Evolutionary conservation across 1,140 invertebrate genomes (phyloP).

Genomic region (Rhyacophila brunnea): DNA sequence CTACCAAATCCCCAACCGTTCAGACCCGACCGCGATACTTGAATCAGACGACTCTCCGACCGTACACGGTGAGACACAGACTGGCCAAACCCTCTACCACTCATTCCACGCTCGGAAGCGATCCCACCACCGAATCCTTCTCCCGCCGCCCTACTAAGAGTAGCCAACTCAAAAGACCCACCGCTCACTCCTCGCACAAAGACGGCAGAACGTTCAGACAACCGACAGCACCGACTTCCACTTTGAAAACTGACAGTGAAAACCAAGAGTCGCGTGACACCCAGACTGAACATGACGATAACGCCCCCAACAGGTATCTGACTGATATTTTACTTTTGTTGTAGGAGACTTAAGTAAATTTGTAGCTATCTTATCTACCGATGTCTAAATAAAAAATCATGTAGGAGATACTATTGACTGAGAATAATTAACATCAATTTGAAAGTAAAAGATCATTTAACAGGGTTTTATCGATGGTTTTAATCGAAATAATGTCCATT

Average conservation of each 20-base stretch:
- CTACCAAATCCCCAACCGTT: constrained; percentile 14
- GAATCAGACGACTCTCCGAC: constrained; percentile 52
- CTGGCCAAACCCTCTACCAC: constrained; percentile 49
- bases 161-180: constrained; percentile 40
- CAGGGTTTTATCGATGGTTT: too few species aligned
- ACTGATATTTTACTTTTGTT: too few species aligned
- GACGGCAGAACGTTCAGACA: constrained; percentile 26
- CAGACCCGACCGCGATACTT: constrained; percentile 43
- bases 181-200: constrained; percentile 43
- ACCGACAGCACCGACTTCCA: constrained; percentile 41
- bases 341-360: neutral
- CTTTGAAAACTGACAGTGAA: constrained; percentile 40
- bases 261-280: constrained; percentile 50
- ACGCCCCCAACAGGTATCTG: constrained; percentile 48
- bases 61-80: constrained; percentile 53
- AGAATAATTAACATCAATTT: too few species aligned
- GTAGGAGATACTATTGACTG: too few species aligned
- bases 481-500: too few species aligned
- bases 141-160: constrained; percentile 33
- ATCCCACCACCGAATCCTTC: constrained; percentile 21
- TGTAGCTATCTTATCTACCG: too few species aligned
- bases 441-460: too few species aligned
- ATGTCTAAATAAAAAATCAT: too few species aligned
- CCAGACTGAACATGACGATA: constrained; percentile 53
- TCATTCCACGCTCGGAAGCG: constrained; percentile 20